Conservation (phyloP, 2,113 vertebrate genomes). For the Sardina pilchardus region DNA sequence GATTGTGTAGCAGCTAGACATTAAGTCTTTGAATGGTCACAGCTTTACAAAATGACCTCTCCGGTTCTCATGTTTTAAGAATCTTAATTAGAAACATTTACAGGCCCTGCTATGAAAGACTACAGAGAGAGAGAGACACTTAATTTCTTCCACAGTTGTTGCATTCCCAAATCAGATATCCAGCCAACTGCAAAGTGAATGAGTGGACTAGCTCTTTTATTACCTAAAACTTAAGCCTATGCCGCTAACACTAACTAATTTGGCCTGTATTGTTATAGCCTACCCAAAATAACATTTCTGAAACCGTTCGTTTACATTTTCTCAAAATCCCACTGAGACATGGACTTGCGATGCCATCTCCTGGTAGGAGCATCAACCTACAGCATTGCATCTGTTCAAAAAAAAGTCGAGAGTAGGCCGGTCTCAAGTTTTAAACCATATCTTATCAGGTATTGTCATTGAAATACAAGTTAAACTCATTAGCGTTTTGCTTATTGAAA, state of each 20-base stretch:
- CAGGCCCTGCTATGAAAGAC: background rate
- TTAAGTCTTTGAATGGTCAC: too few relatives aligned
- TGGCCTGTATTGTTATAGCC: background rate
- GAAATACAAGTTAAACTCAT: too few relatives aligned
- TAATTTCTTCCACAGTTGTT: background rate
- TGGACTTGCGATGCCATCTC: background rate
- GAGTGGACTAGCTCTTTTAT: too few relatives aligned
- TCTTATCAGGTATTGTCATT: too few relatives aligned
- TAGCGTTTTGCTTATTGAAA: too few relatives aligned
- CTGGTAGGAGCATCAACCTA: background rate
- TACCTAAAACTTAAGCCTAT: background rate
- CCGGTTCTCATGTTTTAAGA: constrained; percentile 30
- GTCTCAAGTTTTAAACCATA: too few relatives aligned
- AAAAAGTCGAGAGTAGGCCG: too few relatives aligned
- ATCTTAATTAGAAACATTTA: constrained; percentile 41
- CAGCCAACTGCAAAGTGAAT: constrained; percentile 1
- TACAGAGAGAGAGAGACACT: background rate
- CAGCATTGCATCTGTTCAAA: background rate
- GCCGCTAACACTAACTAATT: background rate
- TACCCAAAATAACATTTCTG: background rate
- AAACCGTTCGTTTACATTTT: background rate
- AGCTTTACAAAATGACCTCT: background rate
- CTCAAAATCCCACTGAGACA: background rate
- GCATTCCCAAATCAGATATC: background rate
- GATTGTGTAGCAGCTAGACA: too few relatives aligned